Evolutionary conservation across 1,140 invertebrate species (phyloP).

Genomic region (Euura saliciscinereae): DNA sequence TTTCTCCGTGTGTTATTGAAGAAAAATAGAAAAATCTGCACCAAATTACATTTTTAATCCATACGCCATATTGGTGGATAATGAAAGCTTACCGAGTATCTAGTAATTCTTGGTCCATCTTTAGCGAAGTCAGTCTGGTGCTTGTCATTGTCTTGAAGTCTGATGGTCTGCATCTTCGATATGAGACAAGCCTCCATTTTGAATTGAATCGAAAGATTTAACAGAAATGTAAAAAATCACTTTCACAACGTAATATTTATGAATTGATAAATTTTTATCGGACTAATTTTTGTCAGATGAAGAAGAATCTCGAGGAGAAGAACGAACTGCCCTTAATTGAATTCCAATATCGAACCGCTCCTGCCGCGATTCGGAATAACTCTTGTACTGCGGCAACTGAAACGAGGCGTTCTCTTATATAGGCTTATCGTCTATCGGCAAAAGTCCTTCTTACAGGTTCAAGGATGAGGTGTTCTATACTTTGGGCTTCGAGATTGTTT

Average conservation of each 20-base stretch:
- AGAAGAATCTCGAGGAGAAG: background rate
- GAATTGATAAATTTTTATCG: background rate
- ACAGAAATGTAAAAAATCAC: background rate
- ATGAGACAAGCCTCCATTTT: constrained; percentile 30
- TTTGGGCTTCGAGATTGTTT: background rate
- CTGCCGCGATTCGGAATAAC: constrained; percentile 39
- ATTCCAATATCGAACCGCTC: constrained; percentile 13
- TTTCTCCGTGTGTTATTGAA: background rate
- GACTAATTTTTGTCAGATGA: background rate
- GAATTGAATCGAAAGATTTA: background rate
- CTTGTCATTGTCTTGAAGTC: constrained; percentile 32
- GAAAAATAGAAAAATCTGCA: background rate
- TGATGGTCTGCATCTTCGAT: constrained; percentile 18
- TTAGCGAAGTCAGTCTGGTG: constrained; percentile 38
- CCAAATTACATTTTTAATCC: constrained; percentile 15
- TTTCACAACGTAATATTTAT: background rate
- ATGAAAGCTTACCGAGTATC: constrained; percentile 47
- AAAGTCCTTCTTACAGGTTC: constrained; percentile 50
- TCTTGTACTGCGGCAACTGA: constrained; percentile 46
- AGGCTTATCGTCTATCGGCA: constrained; percentile 38
- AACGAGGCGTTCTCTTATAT: constrained; percentile 53
- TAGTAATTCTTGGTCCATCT: constrained; percentile 40
- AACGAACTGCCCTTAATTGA: constrained; percentile 8
- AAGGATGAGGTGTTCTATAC: constrained; percentile 32
- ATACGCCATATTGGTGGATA: background rate